Base-by-base conservation (phyloP, 2,113 vertebrate genomes). In the Talpa occidentalis region DNA sequence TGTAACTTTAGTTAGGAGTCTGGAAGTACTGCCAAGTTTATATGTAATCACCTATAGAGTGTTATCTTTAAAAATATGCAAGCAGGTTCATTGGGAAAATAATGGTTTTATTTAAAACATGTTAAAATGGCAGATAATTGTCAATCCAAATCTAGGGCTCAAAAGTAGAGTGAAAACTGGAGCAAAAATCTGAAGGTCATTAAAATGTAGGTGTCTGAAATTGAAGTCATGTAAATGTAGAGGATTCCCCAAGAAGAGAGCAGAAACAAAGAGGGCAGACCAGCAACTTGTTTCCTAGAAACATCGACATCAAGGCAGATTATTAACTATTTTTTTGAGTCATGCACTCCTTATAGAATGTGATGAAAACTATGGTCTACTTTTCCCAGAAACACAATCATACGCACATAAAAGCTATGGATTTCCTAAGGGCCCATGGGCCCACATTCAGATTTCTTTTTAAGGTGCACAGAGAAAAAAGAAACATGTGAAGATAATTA, bases 41-140 rank as follows among this genome's bases (percentile, higher is more conserved):
- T 81, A 21, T 35, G 16, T 87, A 10, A 49, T 62, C 60, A 60
- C 6, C 5, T 74, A 56, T 9, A 28, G n/a, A 32, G 42, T 84
- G 26, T 30, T 78, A 16, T 78, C 54, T 86, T 86, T 88, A 54
- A 80, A 90, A 70, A 83, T 88, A 10, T 49, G 10, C 83, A 35
- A 88, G 42, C 22, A 66, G 42, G 14, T 82, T 94, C 47, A 83
- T 22, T 79, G 47, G 49, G 40, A 94, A 92, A 30, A 60, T 52
- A 72, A 40, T 86, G 64, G 74, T 32, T 96, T 95, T 79, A 15
- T 6, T 72, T 91, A 32, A 85, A 54, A 62, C 5, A 74, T 74
- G 21, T 66, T 85, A 89, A 77, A 32, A 81, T 64, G 62, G 82
- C 42, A 59, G 52, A 84, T 3, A 84, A 49, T 28, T 79, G 28